Evolutionary conservation across 2,888 invertebrate genomes (phyloP), one percentile per base, ranked within the genome.

Genomic region (Agriopis aurantiaria): DNA sequence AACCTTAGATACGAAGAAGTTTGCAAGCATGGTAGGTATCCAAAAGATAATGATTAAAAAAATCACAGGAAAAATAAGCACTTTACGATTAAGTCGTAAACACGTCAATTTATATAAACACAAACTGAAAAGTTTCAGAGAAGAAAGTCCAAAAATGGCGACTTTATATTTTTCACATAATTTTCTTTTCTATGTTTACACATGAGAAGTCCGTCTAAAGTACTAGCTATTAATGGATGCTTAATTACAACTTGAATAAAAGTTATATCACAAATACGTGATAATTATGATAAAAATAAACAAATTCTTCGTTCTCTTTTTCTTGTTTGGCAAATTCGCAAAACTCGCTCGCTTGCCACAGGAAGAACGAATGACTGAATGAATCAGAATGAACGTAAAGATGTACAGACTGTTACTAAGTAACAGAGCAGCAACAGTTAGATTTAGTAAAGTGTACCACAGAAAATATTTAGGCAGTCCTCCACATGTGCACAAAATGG

Each of bases 131-230:
- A 82, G 80, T 81, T 83, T 82, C 81, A 85, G 81, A 76, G 77
- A 79, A 83, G 72, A 76, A 77, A 80, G 84, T 71, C 49, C 56
- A 75, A 86, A 87, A 85, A 87, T 87, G 87, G 86, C 87, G 87
- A 87, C 86, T 66, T 64, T 74, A 79, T 76, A 77, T 78, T 76
- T 69, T 77, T 74, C 72, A 71, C 74, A 41, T 43, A 57, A 17
- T 59, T 49, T 56, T 56, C 7, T n/a, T 23, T 52, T 40, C 7
- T 52, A 10, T 17, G 45, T 14, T 46, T 45, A 57, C 60, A 60
- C 40, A 45, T 65, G 17, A 49, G 8, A 23, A 57, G 52, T n/a
- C 52, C 41, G 33, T 11, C 4, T 14, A 40, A 23, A 14, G 23
- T 52, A 23, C 40, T 58, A 53, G n/a, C 41, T 17, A 41, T 11